Conservation (phyloP, 2,797 vertebrate genomes). For the Loriculus beryllinus region DNA sequence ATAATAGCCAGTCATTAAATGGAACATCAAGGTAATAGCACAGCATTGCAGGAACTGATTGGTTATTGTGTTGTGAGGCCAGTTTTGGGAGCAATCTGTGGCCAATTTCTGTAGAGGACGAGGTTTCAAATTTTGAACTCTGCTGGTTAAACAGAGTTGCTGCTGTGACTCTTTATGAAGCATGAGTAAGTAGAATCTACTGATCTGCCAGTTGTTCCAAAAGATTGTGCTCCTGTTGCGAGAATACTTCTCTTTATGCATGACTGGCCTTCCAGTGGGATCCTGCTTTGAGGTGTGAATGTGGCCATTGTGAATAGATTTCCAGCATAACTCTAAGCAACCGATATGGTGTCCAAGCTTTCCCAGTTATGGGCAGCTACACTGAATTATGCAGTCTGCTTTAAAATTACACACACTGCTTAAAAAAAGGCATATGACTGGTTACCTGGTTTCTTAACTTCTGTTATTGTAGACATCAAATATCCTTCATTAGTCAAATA, state of each 20-base stretch:
- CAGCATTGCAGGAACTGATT: conserved; percentile 10
- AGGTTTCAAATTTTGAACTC: conserved; percentile 45
- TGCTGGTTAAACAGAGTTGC: conserved; percentile 17
- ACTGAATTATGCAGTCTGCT: not conserved
- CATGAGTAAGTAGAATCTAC: conserved; percentile 11
- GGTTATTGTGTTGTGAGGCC: not conserved
- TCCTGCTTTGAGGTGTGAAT: not conserved
- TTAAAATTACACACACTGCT: not conserved
- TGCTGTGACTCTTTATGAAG: conserved; percentile 56
- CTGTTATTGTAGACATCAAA: not conserved
- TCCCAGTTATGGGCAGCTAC: not conserved
- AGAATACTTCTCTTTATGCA: conserved; percentile 18
- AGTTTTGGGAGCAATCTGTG: conserved; percentile 9
- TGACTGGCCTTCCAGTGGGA: not conserved
- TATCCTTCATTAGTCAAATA: not conserved
- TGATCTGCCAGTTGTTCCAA: conserved; percentile 16
- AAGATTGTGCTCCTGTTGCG: conserved; percentile 26
- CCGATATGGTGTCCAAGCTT: not conserved
- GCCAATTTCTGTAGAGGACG: not conserved
- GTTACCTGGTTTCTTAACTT: not conserved
- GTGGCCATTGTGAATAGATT: not conserved
- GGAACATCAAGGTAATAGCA: not conserved
- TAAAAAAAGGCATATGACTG: not conserved
- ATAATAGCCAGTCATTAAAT: not conserved
- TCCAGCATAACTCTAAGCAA: not conserved